Base-by-base conservation (phyloP, 2,797 vertebrate species). In the Acanthiza pusilla region DNA sequence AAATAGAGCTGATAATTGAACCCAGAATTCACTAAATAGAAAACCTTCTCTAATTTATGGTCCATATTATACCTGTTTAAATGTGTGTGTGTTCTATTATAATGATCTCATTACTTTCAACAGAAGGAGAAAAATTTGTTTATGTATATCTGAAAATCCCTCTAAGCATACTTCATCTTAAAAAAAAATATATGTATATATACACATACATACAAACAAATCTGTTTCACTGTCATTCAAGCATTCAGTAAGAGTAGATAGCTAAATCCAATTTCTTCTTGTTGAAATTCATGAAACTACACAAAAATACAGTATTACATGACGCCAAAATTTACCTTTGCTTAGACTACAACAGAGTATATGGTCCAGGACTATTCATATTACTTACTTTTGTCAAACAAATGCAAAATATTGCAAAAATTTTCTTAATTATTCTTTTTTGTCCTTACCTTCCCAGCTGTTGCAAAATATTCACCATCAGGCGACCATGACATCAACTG, bases 381-480 rank as follows among this genome's bases (percentile, higher is more conserved):
- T 36, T 50, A 85, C 26, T 88, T 65, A 47, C 5, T 80, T 94
- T 61, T 45, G 25, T 75, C 43, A 73, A 85, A 65, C 32, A 89
- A 93, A 90, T 19, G 6, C 19, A 93, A 85, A 76, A n/a, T 9
- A 45, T 21, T 51, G 9, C 57, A 82, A 50, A 60, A 27, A 17
- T 51, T 86, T 80, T 21, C 6, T 62, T 23, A 61, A 23, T 62
- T 81, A 6, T 23, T 36, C 2, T 72, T 67, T 78, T 61, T 76
- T 71, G 20, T 47, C n/a, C 96, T 84, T 98, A 99, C 99, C 98
- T 99, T 99, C 85, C 99, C 99, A 96, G 99, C 98, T 79, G 99
- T 99, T 95, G 99, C 99, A 91, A 99, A 99, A 96, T 99, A 99
- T 98, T 99, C 99, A 90, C 99, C 99, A 97, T 99, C 99, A 93